Evolutionary conservation across 2,797 vertebrate genomes (phyloP).

Genomic region (Artibeus lituratus): DNA sequence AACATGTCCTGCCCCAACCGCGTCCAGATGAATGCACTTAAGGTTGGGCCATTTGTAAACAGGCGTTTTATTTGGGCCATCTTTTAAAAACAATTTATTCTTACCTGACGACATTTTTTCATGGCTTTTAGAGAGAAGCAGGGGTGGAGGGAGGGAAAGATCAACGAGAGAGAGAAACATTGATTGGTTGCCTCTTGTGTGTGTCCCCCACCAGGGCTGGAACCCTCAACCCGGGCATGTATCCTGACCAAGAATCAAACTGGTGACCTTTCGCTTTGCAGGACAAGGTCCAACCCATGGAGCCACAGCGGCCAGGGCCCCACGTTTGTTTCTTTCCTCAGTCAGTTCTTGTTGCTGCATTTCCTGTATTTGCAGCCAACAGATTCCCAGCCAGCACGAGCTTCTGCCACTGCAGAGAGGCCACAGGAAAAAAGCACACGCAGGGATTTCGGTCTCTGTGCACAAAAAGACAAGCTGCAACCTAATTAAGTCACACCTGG

Average conservation of each 20-base stretch:
- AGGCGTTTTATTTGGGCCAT: background rate
- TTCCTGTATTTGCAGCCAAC: background rate
- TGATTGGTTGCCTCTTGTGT: too few relatives aligned
- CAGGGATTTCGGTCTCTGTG: background rate
- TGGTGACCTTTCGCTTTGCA: background rate
- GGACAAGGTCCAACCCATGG: background rate
- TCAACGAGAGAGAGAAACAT: background rate
- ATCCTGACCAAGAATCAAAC: background rate
- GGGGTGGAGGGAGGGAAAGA: too few relatives aligned
- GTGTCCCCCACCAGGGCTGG: background rate
- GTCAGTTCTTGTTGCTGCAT: background rate
- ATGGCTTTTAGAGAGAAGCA: background rate
- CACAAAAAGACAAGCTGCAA: background rate
- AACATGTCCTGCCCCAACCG: too few relatives aligned
- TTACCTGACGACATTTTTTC: background rate
- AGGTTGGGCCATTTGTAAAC: background rate
- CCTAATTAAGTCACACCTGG: background rate
- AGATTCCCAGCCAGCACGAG: background rate
- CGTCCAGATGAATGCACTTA: background rate
- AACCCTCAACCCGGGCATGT: background rate
- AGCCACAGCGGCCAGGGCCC: background rate
- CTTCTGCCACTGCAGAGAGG: background rate
- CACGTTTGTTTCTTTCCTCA: background rate
- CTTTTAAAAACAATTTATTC: background rate
- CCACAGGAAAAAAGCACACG: background rate